Base-by-base conservation (phyloP, 2,888 invertebrate genomes). In the Parochlus steinenii region DNA sequence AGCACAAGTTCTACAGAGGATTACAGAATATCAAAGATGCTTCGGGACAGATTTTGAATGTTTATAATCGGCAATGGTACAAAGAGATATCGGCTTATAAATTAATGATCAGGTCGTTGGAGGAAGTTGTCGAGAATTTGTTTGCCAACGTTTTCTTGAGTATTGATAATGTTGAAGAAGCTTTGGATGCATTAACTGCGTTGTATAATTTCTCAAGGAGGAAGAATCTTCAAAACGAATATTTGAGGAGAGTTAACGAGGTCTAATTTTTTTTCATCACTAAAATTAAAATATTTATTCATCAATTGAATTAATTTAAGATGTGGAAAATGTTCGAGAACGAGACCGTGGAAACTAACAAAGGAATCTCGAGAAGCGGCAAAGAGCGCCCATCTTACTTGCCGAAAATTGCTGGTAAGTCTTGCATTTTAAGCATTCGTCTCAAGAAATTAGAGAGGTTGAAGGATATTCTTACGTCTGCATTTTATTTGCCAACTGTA, bases 61-160 rank as follows among this genome's bases (percentile, higher is more conserved):
- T 87, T 0, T 78, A 80, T 50, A 70, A 72, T 20, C 69, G 75
- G 0, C 70, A 72, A n/a, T 90, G 90, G 90, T 51, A 53, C 15
- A 44, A 45, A 4, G 47, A 52, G 39, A 49, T 48, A 16, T 38
- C 51, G 3, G 45, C 45, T 24, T 73, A 69, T 47, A 58, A 66
- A 0, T 51, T 53, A 4, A 57, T 61, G 10, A 55, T 71, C 14
- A 62, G 63, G 35, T 63, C 64, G 37, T 48, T 72, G 34, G 70
- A 81, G 68, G 68, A 82, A 43, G 79, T 82, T 44, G 72, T 87
- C 44, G 82, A 86, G 53, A 86, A 87, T 50, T 63, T 87, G 6
- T 74, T 85, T 25, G 71, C 74, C 30, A 69, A 73, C 1, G 76
- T 81, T 0, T 89, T 89, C 50, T 74, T 77, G 43, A 70, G 74